Base-by-base conservation (phyloP, 1,140 invertebrate genomes). In the Tetraneura akinire region DNA sequence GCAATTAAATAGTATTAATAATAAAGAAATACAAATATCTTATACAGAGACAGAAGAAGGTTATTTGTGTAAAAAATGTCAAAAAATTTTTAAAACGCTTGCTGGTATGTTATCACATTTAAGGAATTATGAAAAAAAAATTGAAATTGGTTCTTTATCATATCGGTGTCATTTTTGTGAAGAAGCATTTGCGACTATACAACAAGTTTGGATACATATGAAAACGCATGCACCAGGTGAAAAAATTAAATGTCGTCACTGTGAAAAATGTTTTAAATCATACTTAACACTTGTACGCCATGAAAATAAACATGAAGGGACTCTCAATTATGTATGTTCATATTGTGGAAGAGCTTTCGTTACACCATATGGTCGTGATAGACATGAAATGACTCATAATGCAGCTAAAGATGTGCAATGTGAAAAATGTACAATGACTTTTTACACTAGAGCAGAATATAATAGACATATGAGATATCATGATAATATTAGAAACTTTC, bases 131-230 rank as follows among this genome's bases (percentile, higher is more conserved):
- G 74, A 62, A 11, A 78, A 78, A 47, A 78, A 60, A 60, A 11
- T 60, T 62, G 74, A 78, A 45, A 42, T 57, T 1, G 37, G 74
- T 78, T 78, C 55, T 10, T 26, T 57, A 3, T 45, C 53, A 0
- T 78, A 78, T 62, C 51, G 45, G 6, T 78, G 74, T n/a, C 74
- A 78, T 60, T 78, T 78, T 60, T 78, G 74, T 62, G 74, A 78
- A n/a, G 21, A 57, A 45, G n/a, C 29, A n/a, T 78, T 78, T 62
- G 74, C 37, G 18, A 78, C 74, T 62, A 78, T 78, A 26, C 74
- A 78, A 29, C 74, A 78, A 45, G 74, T 78, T 62, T 78, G 74
- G 74, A 45, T 78, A 62, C 74, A 78, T 29, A 78, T 78, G 74
- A 78, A 78, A 13, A 60, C 74, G 18, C 74, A 78, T 62, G 21